Evolutionary conservation across 2,888 invertebrate species (phyloP), one percentile per base, ranked within the genome.

Genomic region (Steinernema hermaphroditum): DNA sequence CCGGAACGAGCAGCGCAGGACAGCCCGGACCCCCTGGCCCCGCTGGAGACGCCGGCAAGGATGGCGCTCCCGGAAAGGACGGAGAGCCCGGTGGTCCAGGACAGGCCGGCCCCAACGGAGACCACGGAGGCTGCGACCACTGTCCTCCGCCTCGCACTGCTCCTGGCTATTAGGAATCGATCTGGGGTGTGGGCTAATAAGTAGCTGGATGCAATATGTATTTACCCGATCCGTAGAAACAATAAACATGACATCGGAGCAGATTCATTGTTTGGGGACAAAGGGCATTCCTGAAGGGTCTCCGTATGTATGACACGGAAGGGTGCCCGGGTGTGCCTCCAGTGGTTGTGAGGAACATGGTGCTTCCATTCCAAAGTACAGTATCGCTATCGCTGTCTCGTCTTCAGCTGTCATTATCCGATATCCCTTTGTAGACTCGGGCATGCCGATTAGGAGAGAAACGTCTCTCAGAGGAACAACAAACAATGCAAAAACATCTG

Each of bases 71-170:
- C 32, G 62, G 62, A 4, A 62, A 62, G 27, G 62, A 62, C 27
- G 62, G 62, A 22, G 62, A 62, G 32, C 62, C 62, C 8, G 62
- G 62, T 32, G 27, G 29, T 8, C 29, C 62, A 12, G 62, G 62
- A 29, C 32, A 62, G 29, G 16, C 27, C 2, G 62, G 62, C n/a
- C 34, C 62, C 16, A 16, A 22, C 29, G 62, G 62, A 62, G 27
- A 22, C 27, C 27, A 27, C 29, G 62, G 62, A 2, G 62, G 62
- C 32, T 62, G 62, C 29, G 62, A 62, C 62, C 62, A 62, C n/a
- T 62, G 62, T 62, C 62, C 62, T 62, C 62, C 62, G 22, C 62
- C 62, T 62, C 62, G 62, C 29, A 62, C 62, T 8, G 62, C 62
- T 62, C 62, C 62, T 62, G 62, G 62, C 27, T 62, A 62, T 16